Evolutionary conservation across 1,140 invertebrate genomes (phyloP), one percentile per base, ranked within the genome.

Genomic region (Antheraea pernyi): DNA sequence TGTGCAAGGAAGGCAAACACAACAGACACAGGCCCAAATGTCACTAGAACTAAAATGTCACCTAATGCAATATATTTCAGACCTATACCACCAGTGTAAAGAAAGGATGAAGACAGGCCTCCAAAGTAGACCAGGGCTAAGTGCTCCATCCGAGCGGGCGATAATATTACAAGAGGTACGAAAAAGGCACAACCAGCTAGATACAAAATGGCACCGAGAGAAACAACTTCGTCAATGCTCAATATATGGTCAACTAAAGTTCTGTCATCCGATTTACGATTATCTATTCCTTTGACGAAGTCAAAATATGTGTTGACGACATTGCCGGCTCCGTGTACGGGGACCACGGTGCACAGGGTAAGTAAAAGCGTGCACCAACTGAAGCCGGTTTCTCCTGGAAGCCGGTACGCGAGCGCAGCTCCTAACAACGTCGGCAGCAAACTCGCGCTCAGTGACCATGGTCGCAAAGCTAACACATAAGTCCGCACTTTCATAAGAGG

Each of bases 271-370:
- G 97, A 97, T 91, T 97, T 97, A 66, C 97, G 95, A 83, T 96
- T 97, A 83, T 99, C 98, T 59, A 99, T 98, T 39, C 98, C 98
- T 93, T 97, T 97, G 8, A 97, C 94, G 86, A 97, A 99, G 92
- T 99, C 98, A 86, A 96, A 99, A 88, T 99, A 99, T 0, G 98
- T 99, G 85, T 99, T 99, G 0, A 99, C 98, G n/a, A 99, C 95
- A 92, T 99, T 99, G 48, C 98, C 98, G 67, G 98, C 98, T 63
- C 97, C 97, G 88, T 99, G 98, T 3, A 99, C 98, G 16, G 96
- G 97, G 64, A 98, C 93, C 8, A 98, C 95, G 2, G 97, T 98
- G 60, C 97, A 94, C 22, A 97, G 91, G 0, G 97, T 98, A 0
- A 98, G 91, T 9, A 98, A 77, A 68, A 98, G 94, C 5, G 96